Evolutionary conservation across 2,113 vertebrate genomes (phyloP).

Genomic region (Megaceryle torquata): DNA sequence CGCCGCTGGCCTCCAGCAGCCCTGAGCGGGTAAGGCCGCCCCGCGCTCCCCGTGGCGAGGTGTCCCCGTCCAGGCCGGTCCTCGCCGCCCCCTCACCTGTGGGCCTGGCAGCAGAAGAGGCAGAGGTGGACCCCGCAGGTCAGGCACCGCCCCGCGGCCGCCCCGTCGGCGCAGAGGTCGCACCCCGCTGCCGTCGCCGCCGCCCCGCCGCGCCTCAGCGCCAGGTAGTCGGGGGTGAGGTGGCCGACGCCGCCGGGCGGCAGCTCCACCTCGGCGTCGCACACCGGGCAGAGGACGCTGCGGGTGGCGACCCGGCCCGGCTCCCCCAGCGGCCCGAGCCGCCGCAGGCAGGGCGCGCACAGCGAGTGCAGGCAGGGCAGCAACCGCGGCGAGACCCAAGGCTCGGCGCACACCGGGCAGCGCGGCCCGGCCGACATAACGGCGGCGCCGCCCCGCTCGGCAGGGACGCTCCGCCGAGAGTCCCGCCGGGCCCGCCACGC

Average conservation of each 20-base stretch:
- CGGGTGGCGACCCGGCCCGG: slow-evolving; percentile 4
- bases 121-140: slow-evolving; percentile 86
- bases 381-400: slow-evolving; percentile 81
- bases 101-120: slow-evolving; percentile 90
- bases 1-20: neutral
- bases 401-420: slow-evolving; percentile 76
- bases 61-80: neutral
- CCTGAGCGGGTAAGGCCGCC: neutral
- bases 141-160: slow-evolving; percentile 83
- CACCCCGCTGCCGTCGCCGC: slow-evolving; percentile 69
- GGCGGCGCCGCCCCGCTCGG: neutral
- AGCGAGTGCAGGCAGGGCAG: slow-evolving; percentile 89
- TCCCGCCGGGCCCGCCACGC: neutral
- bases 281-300: slow-evolving; percentile 84
- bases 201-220: slow-evolving; percentile 72
- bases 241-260: slow-evolving; percentile 79
- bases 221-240: slow-evolving; percentile 83
- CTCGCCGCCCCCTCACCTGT: slow-evolving; percentile 79
- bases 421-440: neutral
- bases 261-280: slow-evolving; percentile 85
- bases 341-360: slow-evolving; percentile 81
- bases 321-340: slow-evolving; percentile 76
- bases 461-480: neutral
- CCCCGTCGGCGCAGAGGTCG: slow-evolving; percentile 86
- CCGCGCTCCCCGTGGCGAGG: neutral